Base-by-base conservation (phyloP, 35 echinoderm and acorn worm genomes). In the Apostichopus japonicus region DNA sequence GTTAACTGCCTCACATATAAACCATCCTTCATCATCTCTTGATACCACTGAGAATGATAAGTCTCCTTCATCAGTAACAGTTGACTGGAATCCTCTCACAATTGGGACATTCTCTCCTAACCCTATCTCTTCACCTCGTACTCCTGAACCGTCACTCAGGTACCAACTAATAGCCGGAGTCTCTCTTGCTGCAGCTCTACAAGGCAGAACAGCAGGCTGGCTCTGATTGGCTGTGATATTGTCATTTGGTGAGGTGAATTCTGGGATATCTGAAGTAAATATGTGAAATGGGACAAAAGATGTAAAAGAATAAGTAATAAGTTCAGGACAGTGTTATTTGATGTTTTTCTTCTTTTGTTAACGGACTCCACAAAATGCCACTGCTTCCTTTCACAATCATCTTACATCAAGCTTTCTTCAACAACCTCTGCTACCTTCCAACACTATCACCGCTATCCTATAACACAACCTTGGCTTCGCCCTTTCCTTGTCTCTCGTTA, bases 151-250 rank as follows among this genome's bases (percentile, higher is more conserved):
- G 67, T 96, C 86, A 10, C 90, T 80, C 4, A 94, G 23, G 57
- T 96, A 98, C 97, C 97, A 98, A 17, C 77, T 77, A 82, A 98
- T 93, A 8, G 76, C 63, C 19, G 97, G 94, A 8, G 54, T 52
- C 53, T 94, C 95, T 72, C 97, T 71, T 23, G 97, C 97, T 5
- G 79, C 81, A 33, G 94, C 94, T 24, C 81, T 76, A 65, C 97
- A 98, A 13, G 72, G 55, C 11, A 98, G 91, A 27, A 79, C 86
- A 63, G 73, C 91, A 63, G 97, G 59, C 77, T 96, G 62, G 59
- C 93, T 90, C 56, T 90, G 90, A 91, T 98, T 98, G 90, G 93
- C 93, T 33, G 97, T 98, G 1, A 93, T 90, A 87, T 96, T 96
- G 65, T 78, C 72, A 17, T 91, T 90, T 21, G 86, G 58, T 71